Base-by-base conservation (phyloP, 2,888 invertebrate species). In the Drosophila tripunctata region DNA sequence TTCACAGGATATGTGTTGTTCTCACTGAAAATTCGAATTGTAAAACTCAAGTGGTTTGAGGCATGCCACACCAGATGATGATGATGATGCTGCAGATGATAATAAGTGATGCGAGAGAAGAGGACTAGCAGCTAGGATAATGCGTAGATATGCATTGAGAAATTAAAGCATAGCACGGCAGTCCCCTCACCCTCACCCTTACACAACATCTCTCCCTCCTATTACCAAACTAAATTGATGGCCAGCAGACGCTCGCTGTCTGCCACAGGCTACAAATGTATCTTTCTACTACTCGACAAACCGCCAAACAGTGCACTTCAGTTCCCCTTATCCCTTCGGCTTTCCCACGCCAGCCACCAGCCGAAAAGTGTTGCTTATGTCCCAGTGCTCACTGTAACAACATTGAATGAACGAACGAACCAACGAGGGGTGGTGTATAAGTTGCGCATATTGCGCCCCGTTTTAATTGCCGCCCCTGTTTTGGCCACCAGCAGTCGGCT, bases 331-430 rank as follows among this genome's bases (percentile, higher is more conserved):
- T 5, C n/a, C 12, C 10, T 17, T 43, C 17, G 48, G 64, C 7
- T 77, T 87, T 88, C 88, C 88, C 88, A 87, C 88, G 88, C n/a
- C n/a, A n/a, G n/a, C n/a, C n/a, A n/a, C n/a, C n/a, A n/a, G 69
- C 61, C 43, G 51, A 61, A 73, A 79, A 89, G 88, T 88, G 89
- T 88, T 88, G 88, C 82, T 88, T 73, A 78, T 88, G 89, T 88
- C 87, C 61, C 82, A 71, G 69, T 17, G 40, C 64, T 72, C 72
- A 61, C 73, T 78, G 78, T 75, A 78, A 83, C 75, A 81, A 75
- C 65, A 80, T 47, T 55, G 40, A 14, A 5, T 43, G 36, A 8
- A n/a, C n/a, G n/a, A n/a, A n/a, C n/a, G n/a, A n/a, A n/a, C n/a
- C n/a, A n/a, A n/a, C n/a, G 36, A 2, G 24, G 14, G 17, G 31